These are phyloP conservation scores for Monopis laevigella DNA, from an alignment of 2,888 invertebrate species.

Conservation along the genomic window DNA sequence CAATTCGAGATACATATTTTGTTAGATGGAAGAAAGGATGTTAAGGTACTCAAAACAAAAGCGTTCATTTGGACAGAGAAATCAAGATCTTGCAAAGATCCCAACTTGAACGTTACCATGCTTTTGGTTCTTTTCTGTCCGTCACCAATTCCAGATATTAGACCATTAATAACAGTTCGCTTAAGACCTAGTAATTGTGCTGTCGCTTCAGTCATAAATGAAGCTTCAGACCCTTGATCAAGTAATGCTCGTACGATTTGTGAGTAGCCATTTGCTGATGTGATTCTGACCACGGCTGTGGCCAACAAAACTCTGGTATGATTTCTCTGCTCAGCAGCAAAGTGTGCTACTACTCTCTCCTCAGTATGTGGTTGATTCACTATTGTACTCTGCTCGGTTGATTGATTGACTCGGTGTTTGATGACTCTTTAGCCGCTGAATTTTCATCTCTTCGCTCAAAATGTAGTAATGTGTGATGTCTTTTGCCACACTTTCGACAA, in stretches of 20 bases:
- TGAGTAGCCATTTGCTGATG: slow-evolving; percentile 15
- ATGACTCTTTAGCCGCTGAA: too few relatives aligned
- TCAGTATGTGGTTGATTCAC: neutral
- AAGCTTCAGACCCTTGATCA: slow-evolving; percentile 24
- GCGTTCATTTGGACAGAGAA: slow-evolving; percentile 17
- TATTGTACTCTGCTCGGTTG: too few relatives aligned
- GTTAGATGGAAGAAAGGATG: slow-evolving; percentile 16
- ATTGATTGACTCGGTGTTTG: too few relatives aligned
- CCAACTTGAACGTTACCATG: slow-evolving; percentile 15
- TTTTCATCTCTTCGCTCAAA: too few relatives aligned
- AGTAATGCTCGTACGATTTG: slow-evolving; percentile 20
- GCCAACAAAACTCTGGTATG: slow-evolving; percentile 21
- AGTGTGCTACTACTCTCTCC: slow-evolving; percentile 8
- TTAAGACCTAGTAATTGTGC: slow-evolving; percentile 21
- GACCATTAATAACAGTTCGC: slow-evolving; percentile 19
- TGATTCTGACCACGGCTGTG: slow-evolving; percentile 21
- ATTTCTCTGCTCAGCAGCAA: neutral
- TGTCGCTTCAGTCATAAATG: slow-evolving; percentile 23
- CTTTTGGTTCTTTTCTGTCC: slow-evolving; percentile 15
- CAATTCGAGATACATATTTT: slow-evolving; percentile 13
- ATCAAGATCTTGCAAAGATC: slow-evolving; percentile 16
- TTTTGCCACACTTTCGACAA: slow-evolving; percentile 18
- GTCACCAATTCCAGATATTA: slow-evolving; percentile 20
- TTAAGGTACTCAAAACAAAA: slow-evolving; percentile 18
- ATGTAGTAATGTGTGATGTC: slow-evolving; percentile 20